These are phyloP conservation scores for Himalopsyche phryganea DNA, from an alignment of 1,140 invertebrate species.

Conservation along the genomic window DNA sequence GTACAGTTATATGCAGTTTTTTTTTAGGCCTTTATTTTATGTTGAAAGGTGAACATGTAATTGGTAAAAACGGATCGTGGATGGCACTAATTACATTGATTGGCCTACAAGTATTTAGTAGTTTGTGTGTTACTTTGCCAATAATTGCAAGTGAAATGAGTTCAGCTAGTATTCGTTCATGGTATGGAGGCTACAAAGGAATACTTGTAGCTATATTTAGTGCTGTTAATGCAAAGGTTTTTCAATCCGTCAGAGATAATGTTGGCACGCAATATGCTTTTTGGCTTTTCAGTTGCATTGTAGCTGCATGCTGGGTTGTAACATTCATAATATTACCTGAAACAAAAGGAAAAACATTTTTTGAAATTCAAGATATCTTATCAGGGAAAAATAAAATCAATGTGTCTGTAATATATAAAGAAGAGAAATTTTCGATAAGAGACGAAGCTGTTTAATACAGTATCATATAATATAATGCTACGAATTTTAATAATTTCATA, in stretches of 20 bases:
- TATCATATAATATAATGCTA: no score
- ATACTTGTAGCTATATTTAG: background rate
- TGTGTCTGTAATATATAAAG: no score
- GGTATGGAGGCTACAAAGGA: conserved; percentile 2
- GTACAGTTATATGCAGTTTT: background rate
- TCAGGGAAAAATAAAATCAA: background rate
- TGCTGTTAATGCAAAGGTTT: background rate
- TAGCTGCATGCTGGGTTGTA: background rate
- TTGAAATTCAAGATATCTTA: conserved; percentile 12
- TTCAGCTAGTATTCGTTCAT: background rate
- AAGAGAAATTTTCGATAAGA: no score
- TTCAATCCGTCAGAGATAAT: conserved; percentile 4
- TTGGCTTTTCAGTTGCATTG: conserved; percentile 1
- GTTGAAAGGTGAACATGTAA: background rate
- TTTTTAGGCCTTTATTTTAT: conserved; percentile 6
- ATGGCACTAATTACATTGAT: background rate
- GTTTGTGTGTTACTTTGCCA: background rate
- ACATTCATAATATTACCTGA: conserved; percentile 8
- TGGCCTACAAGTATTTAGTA: conserved; percentile 1
- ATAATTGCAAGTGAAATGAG: conserved; percentile 32
- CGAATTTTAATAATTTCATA: no score
- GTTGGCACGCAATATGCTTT: background rate
- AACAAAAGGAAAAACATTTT: conserved; percentile 6
- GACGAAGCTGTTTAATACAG: no score
- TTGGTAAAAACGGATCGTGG: background rate